These are phyloP conservation scores for Dasysyrphus tricinctus DNA, from an alignment of 2,888 invertebrate genomes.

Conservation along the genomic window DNA sequence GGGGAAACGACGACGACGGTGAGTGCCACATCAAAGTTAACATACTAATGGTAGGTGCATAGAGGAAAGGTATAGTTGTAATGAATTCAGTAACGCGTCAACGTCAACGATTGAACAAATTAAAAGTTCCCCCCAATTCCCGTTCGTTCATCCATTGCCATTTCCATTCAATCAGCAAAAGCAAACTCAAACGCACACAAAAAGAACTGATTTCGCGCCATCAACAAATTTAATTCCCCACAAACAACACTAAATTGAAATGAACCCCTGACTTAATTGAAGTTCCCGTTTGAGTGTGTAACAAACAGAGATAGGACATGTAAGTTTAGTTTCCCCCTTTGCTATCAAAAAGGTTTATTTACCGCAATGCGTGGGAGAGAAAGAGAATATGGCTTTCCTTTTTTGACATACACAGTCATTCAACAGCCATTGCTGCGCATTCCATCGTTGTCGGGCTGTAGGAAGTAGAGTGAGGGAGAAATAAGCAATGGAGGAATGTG, in stretches of 20 bases:
- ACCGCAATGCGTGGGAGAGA: not conserved
- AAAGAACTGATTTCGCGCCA: conserved; percentile 49
- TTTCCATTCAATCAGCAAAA: conserved; percentile 2
- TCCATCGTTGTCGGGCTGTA: not conserved
- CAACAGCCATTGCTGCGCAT: conserved; percentile 66
- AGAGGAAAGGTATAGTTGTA: conserved; percentile 21
- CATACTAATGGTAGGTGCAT: conserved; percentile 45
- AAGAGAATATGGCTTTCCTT: not conserved
- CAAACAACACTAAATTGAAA: not conserved
- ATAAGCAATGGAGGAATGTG: conserved; percentile 25
- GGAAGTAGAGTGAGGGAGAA: conserved; percentile 19
- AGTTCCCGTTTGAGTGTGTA: not conserved
- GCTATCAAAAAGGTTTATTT: not conserved
- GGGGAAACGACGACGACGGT: conserved; percentile 5
- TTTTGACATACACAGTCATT: not conserved
- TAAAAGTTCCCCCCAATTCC: conserved; percentile 32
- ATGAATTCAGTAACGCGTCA: conserved; percentile 71
- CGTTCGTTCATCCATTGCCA: conserved; percentile 8
- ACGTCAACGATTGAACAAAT: conserved; percentile 60
- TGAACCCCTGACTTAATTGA: conserved; percentile 14
- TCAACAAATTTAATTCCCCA: conserved; percentile 36
- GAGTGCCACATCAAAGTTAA: conserved; percentile 36
- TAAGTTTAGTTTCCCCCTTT: not conserved
- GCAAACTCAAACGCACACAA: conserved; percentile 27
- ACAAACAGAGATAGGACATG: conserved; percentile 15